Evolutionary conservation across 2,797 vertebrate genomes (phyloP), one percentile per base, ranked within the genome.

Genomic region (Eutrigla gurnardus): DNA sequence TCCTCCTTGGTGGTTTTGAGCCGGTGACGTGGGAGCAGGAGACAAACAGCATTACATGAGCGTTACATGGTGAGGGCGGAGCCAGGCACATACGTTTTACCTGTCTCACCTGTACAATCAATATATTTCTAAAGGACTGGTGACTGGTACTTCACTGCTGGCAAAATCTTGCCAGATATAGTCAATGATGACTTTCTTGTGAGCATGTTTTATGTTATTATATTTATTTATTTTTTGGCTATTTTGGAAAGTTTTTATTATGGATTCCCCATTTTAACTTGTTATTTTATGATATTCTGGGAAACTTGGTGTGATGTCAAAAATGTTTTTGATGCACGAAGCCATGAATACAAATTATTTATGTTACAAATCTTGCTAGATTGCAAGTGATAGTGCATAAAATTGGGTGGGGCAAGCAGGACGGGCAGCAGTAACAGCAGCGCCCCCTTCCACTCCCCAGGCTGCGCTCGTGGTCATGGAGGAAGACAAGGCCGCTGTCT

Each of bases 1-100:
- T 99, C 98, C 58, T 99, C 98, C 55, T 98, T 93, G 0, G 75
- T 1, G 45, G 65, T 7, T 7, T 12, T 15, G 75, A 63, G 50
- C 42, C 2, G 6, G 45, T 4, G 46, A 52, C 54, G 54, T 32
- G 18, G 52, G 17, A 49, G 52, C 35, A 55, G 70, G 42, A 84
- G 62, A 83, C 62, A 83, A 57, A 77, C 25, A 62, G 5, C 0
- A 18, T 32, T 3, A 40, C 2, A 52, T 82, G 43, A 86, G 75
- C 17, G 45, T 72, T 13, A 3, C 3, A 17, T 7, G 25, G 53
- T 35, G 77, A 45, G 25, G 25, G 25, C 25, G 25, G 25, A 25
- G 25, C 2, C 25, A 52, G 15, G 5, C 33, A 64, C 17, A 3
- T 0, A 52, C 6, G n/a, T 2, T 50, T 39, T 2, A 49, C 18